Evolutionary conservation across 2,797 vertebrate genomes (phyloP).

Genomic region (Fringilla coelebs): DNA sequence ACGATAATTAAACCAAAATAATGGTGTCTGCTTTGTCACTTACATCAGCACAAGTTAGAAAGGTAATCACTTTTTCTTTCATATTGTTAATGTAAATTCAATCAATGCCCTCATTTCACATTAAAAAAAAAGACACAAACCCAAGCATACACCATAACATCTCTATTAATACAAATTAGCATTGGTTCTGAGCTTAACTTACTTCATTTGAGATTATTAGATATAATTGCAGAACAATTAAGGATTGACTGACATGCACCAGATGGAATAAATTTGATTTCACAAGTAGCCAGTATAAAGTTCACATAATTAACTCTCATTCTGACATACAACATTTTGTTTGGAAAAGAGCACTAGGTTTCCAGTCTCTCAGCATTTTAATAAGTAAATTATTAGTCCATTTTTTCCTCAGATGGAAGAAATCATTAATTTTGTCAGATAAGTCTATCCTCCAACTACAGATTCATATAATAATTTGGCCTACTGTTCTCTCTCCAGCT

Average conservation of each 20-base stretch:
- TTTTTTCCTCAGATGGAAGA: not conserved
- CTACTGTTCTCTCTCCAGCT: not conserved
- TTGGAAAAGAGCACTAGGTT: not conserved
- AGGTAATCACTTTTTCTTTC: not conserved
- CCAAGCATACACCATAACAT: not conserved
- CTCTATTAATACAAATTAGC: not conserved
- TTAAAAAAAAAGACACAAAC: not conserved
- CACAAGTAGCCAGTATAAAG: not conserved
- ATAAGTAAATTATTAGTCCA: not conserved
- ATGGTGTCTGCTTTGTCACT: not conserved
- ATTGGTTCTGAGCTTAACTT: not conserved
- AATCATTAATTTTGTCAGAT: not conserved
- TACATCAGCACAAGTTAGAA: not conserved
- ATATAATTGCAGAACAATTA: not conserved
- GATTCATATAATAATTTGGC: not conserved
- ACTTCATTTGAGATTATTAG: not conserved
- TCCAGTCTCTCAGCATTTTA: not conserved
- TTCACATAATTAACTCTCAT: not conserved
- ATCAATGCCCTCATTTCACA: not conserved
- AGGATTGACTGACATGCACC: not conserved
- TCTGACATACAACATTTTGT: not conserved
- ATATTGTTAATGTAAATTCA: not conserved
- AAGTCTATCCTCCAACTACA: not conserved
- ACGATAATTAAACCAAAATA: not conserved
- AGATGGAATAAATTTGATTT: constrained; percentile 11